phyloP scores from a whole-genome alignment of 2,113 vertebrate genomes.

The Phaethornis superciliosus region DNA sequence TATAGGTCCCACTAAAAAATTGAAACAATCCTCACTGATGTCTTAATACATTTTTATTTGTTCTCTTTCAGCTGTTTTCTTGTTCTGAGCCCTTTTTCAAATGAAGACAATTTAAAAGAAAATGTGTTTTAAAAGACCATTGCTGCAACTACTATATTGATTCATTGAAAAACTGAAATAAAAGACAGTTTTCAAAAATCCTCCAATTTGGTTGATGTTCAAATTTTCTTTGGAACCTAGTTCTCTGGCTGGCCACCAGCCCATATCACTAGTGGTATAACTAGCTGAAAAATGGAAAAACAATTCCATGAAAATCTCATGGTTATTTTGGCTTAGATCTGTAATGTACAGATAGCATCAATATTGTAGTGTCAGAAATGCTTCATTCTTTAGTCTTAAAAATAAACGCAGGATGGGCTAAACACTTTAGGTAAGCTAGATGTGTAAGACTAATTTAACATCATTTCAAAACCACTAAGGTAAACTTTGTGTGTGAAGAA shows the following conservation, averaged over 20 bases:
- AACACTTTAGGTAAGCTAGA: neutral
- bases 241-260: constrained; percentile 32
- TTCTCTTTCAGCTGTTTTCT: neutral
- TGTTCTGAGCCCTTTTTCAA: neutral
- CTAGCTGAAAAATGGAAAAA: constrained; percentile 56
- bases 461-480: neutral
- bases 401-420: neutral
- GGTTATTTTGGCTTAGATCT: constrained; percentile 6
- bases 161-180: constrained; percentile 5
- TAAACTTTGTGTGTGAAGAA: neutral
- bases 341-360: neutral
- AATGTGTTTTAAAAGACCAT: neutral
- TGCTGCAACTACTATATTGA: neutral
- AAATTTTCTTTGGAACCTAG: constrained; percentile 44
- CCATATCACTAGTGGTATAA: constrained; percentile 4
- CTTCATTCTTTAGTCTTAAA: neutral
- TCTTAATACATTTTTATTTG: neutral
- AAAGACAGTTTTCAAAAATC: constrained; percentile 45
- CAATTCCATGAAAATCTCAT: constrained; percentile 6
- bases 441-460: neutral
- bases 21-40: neutral
- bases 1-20: neutral
- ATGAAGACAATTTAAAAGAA: neutral
- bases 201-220: constrained; percentile 29
- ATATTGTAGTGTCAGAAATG: neutral